Conservation (phyloP, 2,888 invertebrate genomes). For the Cryptophagus acutangulus region DNA sequence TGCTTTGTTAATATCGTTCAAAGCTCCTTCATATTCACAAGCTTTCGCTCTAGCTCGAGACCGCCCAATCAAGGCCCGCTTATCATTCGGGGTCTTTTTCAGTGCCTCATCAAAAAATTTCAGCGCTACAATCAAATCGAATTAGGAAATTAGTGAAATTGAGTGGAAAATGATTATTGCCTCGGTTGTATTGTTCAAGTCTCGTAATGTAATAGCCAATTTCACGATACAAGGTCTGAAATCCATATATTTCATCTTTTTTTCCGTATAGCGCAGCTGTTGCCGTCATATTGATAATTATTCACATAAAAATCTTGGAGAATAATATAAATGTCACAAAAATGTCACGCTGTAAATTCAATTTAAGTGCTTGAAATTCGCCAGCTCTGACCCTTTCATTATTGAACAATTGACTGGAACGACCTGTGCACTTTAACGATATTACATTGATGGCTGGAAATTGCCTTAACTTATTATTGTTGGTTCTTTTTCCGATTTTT, state of each 20-base stretch:
- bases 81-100: conserved; percentile 45
- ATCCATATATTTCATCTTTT: conserved; percentile 38
- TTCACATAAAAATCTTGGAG: too few species aligned
- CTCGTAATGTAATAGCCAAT: conserved; percentile 39
- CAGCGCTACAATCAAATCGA: conserved; percentile 31
- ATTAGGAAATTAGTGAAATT: not conserved
- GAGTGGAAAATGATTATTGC: conserved; percentile 18
- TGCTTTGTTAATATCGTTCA: conserved; percentile 52
- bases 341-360: too few species aligned
- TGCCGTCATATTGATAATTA: too few species aligned
- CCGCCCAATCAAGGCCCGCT: conserved; percentile 53
- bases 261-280: conserved; percentile 19
- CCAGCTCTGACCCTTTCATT: too few species aligned
- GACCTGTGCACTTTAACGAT: too few species aligned
- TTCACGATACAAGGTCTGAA: conserved; percentile 39
- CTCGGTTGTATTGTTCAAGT: conserved; percentile 41
- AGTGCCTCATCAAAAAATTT: conserved; percentile 40
- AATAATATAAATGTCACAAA: too few species aligned
- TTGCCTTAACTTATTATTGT: too few species aligned
- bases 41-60: conserved; percentile 53
- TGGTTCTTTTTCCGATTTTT: too few species aligned
- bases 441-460: too few species aligned
- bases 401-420: too few species aligned
- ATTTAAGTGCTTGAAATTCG: too few species aligned
- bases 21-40: conserved; percentile 52